A percentile compares a stretch with the other conserved stretches of the same genome.
Conservation (phyloP, 2,888 invertebrate genomes). For the Lithophane socia region DNA sequence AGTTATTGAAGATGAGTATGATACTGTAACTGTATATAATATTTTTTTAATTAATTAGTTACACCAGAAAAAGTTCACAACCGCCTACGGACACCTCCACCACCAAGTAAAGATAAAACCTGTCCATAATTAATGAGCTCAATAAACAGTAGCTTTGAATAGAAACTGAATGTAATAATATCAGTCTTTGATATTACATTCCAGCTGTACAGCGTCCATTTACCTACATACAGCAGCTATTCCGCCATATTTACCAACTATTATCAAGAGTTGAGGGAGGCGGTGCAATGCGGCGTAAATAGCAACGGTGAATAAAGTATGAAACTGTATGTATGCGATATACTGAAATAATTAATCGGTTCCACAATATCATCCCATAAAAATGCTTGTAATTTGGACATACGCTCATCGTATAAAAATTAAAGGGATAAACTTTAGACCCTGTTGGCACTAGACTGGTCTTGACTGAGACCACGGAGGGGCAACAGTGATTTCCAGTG, state of each 20-base stretch:
- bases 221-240: background rate
- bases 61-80: background rate
- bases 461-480: background rate
- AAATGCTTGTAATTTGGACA: background rate
- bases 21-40: background rate
- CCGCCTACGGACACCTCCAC: too few species aligned
- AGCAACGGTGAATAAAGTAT: background rate
- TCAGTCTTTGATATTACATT: background rate
- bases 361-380: background rate
- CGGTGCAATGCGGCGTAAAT: conserved; percentile 8
- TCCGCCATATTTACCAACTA: conserved; percentile 28
- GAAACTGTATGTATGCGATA: background rate
- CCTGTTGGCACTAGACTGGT: background rate
- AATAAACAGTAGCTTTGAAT: background rate
- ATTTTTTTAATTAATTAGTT: background rate
- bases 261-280: background rate
- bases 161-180: background rate
- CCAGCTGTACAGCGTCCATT: background rate
- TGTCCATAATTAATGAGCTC: background rate
- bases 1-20: background rate
- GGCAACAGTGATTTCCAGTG: too few species aligned
- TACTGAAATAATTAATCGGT: background rate
- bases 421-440: background rate
- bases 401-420: background rate
- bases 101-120: background rate